Evolutionary conservation across 2,113 vertebrate species (phyloP), one percentile per base, ranked within the genome.

Genomic region (Setophaga petechia): DNA sequence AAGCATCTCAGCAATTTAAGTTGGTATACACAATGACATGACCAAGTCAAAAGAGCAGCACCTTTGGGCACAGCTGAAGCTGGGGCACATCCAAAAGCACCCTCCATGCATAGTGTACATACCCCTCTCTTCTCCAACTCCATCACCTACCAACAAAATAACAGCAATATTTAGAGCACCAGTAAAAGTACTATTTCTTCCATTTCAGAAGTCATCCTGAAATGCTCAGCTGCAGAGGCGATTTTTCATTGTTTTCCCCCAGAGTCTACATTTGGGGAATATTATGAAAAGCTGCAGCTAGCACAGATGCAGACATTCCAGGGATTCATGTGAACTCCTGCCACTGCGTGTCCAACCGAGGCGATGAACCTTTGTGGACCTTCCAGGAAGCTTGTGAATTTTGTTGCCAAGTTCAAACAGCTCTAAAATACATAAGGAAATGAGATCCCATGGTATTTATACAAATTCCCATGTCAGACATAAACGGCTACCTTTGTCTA

Each of bases 301-400:
- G 83, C 58, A 84, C 82, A 97, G 91, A 89, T 75, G 81, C 75
- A 73, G 35, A 49, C 59, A 61, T 85, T 66, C 82, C 52, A 85
- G 76, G 69, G 41, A 71, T 58, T 89, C 74, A 65, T 44, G 22
- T 51, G 24, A 74, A 86, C 76, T 33, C 51, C 68, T 89, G 47
- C 54, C 84, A 83, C 49, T 55, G 73, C 47, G 31, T 90, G 35
- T 51, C 52, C 61, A 85, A 23, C 65, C 14, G 41, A 96, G 69
- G 73, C 16, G 0, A 71, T 73, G 54, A 96, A 91, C 92, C 83
- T 95, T 95, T 87, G 87, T 66, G 72, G 75, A 63, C 92, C 94
- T 97, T 97, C 69, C 88, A 97, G 89, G 86, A 97, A 97, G 84
- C 69, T 78, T 93, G 43, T 81, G 76, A 97, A 94, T 93, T 96